These are phyloP conservation scores for Nymphicus hollandicus DNA, from an alignment of 2,113 vertebrate species.

Conservation along the genomic window DNA sequence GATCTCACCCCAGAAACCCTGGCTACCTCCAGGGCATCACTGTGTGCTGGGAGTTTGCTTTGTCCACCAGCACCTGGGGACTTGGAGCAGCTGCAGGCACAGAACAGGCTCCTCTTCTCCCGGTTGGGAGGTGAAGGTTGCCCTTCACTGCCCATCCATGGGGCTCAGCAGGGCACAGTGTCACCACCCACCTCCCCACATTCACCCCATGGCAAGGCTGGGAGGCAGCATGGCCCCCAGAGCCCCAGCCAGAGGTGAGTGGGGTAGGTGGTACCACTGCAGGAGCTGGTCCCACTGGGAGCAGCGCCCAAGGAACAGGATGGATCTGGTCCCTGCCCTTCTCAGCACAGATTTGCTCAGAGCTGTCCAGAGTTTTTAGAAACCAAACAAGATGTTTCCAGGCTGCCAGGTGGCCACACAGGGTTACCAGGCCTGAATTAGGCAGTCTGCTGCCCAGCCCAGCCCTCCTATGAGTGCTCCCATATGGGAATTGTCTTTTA, in stretches of 20 bases:
- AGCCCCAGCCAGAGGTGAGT: background rate
- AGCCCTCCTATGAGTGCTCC: conserved; percentile 46
- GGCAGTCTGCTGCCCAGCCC: conserved; percentile 20
- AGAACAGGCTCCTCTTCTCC: background rate
- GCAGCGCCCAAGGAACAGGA: background rate
- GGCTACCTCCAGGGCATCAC: accelerated
- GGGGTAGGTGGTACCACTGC: background rate
- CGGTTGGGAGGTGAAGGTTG: background rate
- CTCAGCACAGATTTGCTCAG: conserved; percentile 19
- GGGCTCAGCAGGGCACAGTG: background rate
- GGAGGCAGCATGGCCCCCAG: accelerated
- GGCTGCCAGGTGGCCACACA: background rate
- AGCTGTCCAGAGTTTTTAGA: conserved; percentile 26
- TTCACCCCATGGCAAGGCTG: accelerated
- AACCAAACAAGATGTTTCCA: conserved; percentile 55
- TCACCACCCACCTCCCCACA: background rate
- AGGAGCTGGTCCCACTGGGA: background rate
- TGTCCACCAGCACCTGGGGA: background rate
- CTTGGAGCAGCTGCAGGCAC: accelerated
- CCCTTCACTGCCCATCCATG: background rate
- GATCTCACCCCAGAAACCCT: background rate
- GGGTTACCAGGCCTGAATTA: conserved; percentile 42
- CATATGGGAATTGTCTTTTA: conserved; percentile 73
- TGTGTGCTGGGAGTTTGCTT: accelerated
- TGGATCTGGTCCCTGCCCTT: background rate